These are phyloP conservation scores for Percopsis omiscomaycus DNA, from an alignment of 2,797 vertebrate species.

Conservation along the genomic window DNA sequence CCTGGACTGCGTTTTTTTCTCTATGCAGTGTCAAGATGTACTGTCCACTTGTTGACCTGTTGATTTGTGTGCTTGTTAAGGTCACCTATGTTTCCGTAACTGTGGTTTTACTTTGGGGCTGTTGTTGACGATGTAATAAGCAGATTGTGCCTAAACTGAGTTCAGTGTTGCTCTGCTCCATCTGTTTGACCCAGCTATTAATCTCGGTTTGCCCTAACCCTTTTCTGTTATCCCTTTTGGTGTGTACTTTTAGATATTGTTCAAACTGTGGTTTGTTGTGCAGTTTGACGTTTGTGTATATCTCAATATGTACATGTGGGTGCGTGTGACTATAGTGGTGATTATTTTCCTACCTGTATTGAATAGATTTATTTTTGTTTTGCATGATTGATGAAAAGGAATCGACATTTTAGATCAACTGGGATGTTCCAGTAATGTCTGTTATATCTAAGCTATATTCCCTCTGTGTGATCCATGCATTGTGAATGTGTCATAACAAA, in stretches of 20 bases:
- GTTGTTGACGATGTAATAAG: constrained; percentile 86
- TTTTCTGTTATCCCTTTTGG: constrained; percentile 54
- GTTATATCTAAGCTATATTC: constrained; percentile 57
- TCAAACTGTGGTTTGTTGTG: constrained; percentile 70
- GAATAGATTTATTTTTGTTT: constrained; percentile 72
- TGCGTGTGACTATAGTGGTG: constrained; percentile 71
- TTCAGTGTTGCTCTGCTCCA: constrained; percentile 85
- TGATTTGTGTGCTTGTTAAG: constrained; percentile 89
- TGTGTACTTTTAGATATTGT: constrained; percentile 76
- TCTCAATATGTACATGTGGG: constrained; percentile 68
- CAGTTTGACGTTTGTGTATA: constrained; percentile 74
- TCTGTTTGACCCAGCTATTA: constrained; percentile 56
- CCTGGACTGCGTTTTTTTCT: constrained; percentile 90
- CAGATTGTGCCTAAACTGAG: constrained; percentile 89
- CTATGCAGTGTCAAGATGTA: constrained; percentile 93
- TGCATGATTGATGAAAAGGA: constrained; percentile 75
- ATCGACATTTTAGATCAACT: constrained; percentile 63
- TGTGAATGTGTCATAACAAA: constrained; percentile 69
- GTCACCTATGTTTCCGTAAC: constrained; percentile 85
- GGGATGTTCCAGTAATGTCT: constrained; percentile 61
- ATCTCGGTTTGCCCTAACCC: constrained; percentile 38
- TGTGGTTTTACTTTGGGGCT: constrained; percentile 84
- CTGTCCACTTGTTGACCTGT: constrained; percentile 86
- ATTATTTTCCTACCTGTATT: constrained; percentile 69
- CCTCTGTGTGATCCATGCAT: constrained; percentile 63